Evolutionary conservation across 1,140 invertebrate species (phyloP).

Genomic region (Temnothorax longispinosus): DNA sequence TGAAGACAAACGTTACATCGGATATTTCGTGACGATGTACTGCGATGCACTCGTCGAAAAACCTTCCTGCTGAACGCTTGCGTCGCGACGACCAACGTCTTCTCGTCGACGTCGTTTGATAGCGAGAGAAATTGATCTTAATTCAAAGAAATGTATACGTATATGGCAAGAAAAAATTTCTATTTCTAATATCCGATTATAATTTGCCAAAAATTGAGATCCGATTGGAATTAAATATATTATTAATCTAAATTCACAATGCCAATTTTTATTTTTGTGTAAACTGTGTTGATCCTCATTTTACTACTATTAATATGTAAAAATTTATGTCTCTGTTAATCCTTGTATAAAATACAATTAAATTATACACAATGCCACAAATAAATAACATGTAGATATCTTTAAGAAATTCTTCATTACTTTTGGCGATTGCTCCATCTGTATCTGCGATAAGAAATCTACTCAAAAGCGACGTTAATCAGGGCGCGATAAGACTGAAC

Average conservation of each 20-base stretch:
- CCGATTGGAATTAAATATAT: not conserved
- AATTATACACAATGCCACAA: not conserved
- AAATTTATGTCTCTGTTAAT: not conserved
- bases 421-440: not conserved
- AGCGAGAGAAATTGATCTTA: slow-evolving; percentile 39
- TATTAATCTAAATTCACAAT: not conserved
- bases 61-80: not conserved
- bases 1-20: slow-evolving; percentile 48
- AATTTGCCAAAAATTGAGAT: not conserved
- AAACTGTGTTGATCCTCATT: not conserved
- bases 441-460: not conserved
- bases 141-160: not conserved
- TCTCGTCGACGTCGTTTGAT: slow-evolving; percentile 7
- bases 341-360: not conserved
- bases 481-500: not conserved
- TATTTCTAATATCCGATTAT: not conserved
- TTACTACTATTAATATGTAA: not conserved
- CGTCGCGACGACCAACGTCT: not conserved
- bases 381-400: not conserved
- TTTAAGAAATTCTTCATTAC: not conserved
- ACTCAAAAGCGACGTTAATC: not conserved
- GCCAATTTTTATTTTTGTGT: not conserved
- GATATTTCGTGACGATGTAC: not conserved
- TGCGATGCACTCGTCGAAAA: slow-evolving; percentile 23
- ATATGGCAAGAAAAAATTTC: not conserved